These are phyloP conservation scores for Hypotaenidia okinawae DNA, from an alignment of 2,797 vertebrate genomes.

Conservation along the genomic window DNA sequence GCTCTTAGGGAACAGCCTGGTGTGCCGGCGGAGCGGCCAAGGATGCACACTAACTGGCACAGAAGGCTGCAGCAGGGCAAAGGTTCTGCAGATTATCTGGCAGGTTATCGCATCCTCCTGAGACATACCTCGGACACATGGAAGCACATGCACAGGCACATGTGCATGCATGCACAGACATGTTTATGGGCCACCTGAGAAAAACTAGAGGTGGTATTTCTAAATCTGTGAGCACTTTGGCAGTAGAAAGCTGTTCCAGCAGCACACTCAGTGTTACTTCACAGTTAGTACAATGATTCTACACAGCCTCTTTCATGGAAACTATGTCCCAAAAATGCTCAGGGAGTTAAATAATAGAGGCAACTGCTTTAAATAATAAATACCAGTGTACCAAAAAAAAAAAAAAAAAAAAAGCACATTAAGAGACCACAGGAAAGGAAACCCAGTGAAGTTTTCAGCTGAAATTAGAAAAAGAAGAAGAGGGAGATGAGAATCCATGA, in stretches of 20 bases:
- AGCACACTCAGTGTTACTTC: background rate
- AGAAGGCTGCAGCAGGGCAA: background rate
- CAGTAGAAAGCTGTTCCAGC: background rate
- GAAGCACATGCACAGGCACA: background rate
- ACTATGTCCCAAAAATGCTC: background rate
- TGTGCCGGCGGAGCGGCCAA: background rate
- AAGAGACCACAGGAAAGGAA: background rate
- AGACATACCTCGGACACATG: background rate
- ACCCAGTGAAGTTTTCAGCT: background rate
- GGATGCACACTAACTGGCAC: background rate
- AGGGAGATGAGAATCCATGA: background rate
- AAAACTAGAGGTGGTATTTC: background rate
- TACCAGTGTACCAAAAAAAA: background rate
- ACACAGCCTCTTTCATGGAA: background rate
- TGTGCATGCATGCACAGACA: too few relatives aligned
- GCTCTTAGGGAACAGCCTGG: background rate
- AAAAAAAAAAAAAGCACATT: background rate
- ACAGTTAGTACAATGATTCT: background rate
- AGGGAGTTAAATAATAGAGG: constrained; percentile 5
- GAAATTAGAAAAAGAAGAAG: background rate
- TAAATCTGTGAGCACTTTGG: background rate
- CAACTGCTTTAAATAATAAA: background rate
- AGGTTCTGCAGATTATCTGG: background rate
- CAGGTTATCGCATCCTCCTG: background rate
- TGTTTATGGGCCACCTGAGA: background rate